These are phyloP conservation scores for Polietes domitor DNA, from an alignment of 2,888 invertebrate species.

Conservation along the genomic window DNA sequence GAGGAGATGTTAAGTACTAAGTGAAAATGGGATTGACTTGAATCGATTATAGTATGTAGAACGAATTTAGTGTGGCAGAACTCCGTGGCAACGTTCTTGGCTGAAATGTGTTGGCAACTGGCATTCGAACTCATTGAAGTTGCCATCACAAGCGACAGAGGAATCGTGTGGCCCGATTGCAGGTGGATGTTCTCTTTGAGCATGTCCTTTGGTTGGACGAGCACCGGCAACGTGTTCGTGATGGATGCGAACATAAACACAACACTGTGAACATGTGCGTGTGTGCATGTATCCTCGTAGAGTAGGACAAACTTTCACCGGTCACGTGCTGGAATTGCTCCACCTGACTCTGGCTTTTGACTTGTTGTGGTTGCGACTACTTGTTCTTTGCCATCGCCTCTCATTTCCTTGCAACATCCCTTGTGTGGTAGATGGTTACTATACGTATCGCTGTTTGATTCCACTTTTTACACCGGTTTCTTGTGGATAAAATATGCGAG, in stretches of 20 bases:
- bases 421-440: no score
- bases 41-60: constrained; percentile 34
- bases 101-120: constrained; percentile 62
- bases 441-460: no score
- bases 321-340: constrained; percentile 52
- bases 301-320: background rate
- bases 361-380: constrained; percentile 47
- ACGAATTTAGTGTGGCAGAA: constrained; percentile 30
- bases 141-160: constrained; percentile 48
- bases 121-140: constrained; percentile 57
- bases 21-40: background rate
- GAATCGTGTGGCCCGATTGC: constrained; percentile 26
- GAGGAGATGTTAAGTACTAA: constrained; percentile 12
- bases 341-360: background rate
- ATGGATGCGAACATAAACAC: constrained; percentile 58
- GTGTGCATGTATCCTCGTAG: background rate
- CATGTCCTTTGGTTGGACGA: constrained; percentile 32
- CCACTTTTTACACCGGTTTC: no score
- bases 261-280: constrained; percentile 28
- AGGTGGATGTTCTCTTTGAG: constrained; percentile 21
- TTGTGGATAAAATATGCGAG: no score
- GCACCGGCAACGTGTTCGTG: constrained; percentile 33
- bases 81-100: constrained; percentile 50
- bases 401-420: no score
- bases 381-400: constrained; percentile 41